Base-by-base conservation (phyloP, 2,888 invertebrate genomes). In the Gymnosoma rotundatum region DNA sequence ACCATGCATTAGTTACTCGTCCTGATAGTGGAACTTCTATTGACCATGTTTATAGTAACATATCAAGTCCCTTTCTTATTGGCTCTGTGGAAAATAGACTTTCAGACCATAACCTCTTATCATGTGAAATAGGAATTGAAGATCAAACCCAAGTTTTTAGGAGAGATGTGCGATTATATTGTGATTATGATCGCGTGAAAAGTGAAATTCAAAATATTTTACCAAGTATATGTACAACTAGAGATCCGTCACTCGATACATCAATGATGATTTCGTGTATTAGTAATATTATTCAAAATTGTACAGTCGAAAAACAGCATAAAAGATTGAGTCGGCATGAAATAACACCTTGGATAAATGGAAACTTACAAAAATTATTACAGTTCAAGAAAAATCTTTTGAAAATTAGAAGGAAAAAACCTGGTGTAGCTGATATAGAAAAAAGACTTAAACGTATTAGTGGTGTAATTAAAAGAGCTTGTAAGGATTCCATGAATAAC, bases 101-200 rank as follows among this genome's bases (percentile, higher is more conserved):
- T 32, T 60, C 58, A 8, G 58, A 60, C 10, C 58, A 60, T 7
- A 60, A 60, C 32, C 14, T 60, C 32, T 14, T 60, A 10, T 60
- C n/a, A 16, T 60, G 32, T 14, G 18, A 7, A 3, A 20, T 2
- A 7, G 10, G 10, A 7, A 10, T 9, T 52, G 3, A 52, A 52
- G 18, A 18, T 25, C 25, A 25, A 25, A 25, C 25, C 25, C 25
- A 25, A 25, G 25, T 25, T 25, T 25, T 25, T 25, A 25, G 25
- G 25, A 25, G 25, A 25, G 25, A 25, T 25, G 25, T 25, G 25
- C 25, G 25, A 25, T 25, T 25, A 25, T 25, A 25, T 2, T 25
- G 25, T 25, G 25, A 25, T 25, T 25, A 25, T 25, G 25, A 25
- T 25, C 25, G 25, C 25, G 25, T 25, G 25, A 25, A 25, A 25